Base-by-base conservation (phyloP, 2,113 vertebrate genomes). In the Scomber colias region DNA sequence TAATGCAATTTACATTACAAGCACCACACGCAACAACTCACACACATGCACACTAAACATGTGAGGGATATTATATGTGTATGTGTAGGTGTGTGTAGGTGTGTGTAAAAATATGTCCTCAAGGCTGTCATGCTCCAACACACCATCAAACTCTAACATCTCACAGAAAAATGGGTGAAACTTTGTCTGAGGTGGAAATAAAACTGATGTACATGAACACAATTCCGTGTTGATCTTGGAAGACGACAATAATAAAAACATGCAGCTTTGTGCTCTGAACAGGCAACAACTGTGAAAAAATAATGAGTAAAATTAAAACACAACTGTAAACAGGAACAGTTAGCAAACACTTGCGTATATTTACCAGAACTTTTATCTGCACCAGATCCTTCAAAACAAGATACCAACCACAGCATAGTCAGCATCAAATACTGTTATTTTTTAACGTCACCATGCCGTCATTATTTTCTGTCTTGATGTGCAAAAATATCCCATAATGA, bases 371-470 rank as follows among this genome's bases (percentile, higher is more conserved):
- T 16, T 92, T 76, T 61, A 87, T 83, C 62, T 84, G 73, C 73
- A 87, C 86, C 60, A 13, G 80, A 70, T 85, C 93, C 90, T 94
- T 94, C 19, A 87, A 91, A 24, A 87, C 73, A 92, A 90, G 53
- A 91, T 24, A 87, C 46, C 74, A 75, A 82, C 73, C 70, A 85
- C 24, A 77, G 71, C 67, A 72, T 14, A 45, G 62, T 89, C 59
- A 89, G 63, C 48, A 63, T 77, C 15, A 31, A 62, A 7, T 12
- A 57, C 0, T 50, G 2, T 61, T 3, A 16, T 3, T 49, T 70
- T 10, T 48, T 9, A 17, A 3, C 27, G 8, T 65, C n/a, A 17
- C 16, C 21, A 3, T 30, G 30, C 5, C 4, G 46, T 13, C 10
- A 3, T 31, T 2, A 5, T 1, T 12, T 17, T 62, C 7, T 15